Evolutionary conservation across 2,888 invertebrate genomes (phyloP), one percentile per base, ranked within the genome.

Genomic region (Limnephilus marmoratus): DNA sequence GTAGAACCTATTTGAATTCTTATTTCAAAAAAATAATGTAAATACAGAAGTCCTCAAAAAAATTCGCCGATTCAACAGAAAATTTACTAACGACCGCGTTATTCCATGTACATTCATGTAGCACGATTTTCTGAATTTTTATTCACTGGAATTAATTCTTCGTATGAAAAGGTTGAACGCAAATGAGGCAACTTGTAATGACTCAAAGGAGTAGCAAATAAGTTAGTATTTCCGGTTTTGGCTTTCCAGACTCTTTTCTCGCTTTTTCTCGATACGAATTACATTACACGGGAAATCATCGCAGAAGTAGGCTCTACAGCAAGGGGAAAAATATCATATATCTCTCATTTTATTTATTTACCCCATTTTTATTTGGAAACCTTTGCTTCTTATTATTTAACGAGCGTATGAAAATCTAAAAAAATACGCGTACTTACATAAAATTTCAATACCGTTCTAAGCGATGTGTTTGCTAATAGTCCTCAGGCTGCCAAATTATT

Each of bases 261-360:
- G 53, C 34, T 12, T 49, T 37, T 81, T 53, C 80, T 41, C 53
- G 92, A 86, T 81, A 81, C 90, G 86, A 92, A 92, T 90, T 82
- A 92, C 80, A 90, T 87, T 90, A 90, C 53, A 81, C 80, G 90
- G 90, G 91, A 90, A 91, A 83, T 85, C 87, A 92, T 92, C 85
- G 80, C 90, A 89, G 92, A 93, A 85, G 45, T 41, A 85, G 41
- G 85, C 24, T 41, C 45, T 12, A 15, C 85, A 24, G n/a, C 85
- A 81, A 89, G 83, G 89, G 85, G 91, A 91, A 89, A 92, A 93
- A 92, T 85, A 18, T 68, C 24, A 15, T 5, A 68, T 18, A 53
- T 68, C 53, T 68, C 24, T 7, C 5, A 4, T 68, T 68, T 68
- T 68, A 18, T 68, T 53, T 68, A 68, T 68, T 68, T 68, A 68